Evolutionary conservation across 2,888 invertebrate species (phyloP).

Genomic region (Campoletis raptor): DNA sequence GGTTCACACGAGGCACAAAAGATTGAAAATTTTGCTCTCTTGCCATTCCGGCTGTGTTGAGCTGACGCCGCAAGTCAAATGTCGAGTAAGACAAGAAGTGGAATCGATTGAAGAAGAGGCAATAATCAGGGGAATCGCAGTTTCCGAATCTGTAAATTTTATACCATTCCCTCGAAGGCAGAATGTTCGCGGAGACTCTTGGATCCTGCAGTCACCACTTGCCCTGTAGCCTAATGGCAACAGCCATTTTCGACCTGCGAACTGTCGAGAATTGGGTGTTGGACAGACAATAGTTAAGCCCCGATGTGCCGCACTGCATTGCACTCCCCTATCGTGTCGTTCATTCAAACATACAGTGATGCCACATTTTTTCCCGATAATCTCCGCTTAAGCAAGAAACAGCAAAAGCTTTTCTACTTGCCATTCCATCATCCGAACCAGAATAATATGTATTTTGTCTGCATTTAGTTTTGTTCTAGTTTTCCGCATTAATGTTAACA

Average conservation of each 20-base stretch:
- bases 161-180: not conserved
- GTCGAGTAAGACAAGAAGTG: conserved; percentile 10
- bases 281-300: not conserved
- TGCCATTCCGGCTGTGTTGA: conserved; percentile 43
- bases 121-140: conserved; percentile 64
- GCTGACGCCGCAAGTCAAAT: conserved; percentile 56
- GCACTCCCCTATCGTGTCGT: not conserved
- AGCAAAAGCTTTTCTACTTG: not conserved
- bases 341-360: not conserved
- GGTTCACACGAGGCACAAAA: conserved; percentile 24
- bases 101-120: conserved; percentile 68
- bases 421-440: not conserved
- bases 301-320: not conserved
- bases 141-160: not conserved
- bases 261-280: not conserved
- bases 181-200: not conserved
- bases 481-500: conserved; percentile 46
- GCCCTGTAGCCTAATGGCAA: not conserved
- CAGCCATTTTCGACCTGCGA: not conserved
- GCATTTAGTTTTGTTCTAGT: conserved; percentile 59
- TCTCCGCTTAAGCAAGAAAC: not conserved
- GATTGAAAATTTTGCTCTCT: conserved; percentile 45
- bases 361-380: conserved; percentile 6
- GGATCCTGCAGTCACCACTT: not conserved
- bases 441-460: conserved; percentile 12